These are phyloP conservation scores for Ormyrus pomaceus DNA, from an alignment of 2,888 invertebrate genomes.

Conservation along the genomic window DNA sequence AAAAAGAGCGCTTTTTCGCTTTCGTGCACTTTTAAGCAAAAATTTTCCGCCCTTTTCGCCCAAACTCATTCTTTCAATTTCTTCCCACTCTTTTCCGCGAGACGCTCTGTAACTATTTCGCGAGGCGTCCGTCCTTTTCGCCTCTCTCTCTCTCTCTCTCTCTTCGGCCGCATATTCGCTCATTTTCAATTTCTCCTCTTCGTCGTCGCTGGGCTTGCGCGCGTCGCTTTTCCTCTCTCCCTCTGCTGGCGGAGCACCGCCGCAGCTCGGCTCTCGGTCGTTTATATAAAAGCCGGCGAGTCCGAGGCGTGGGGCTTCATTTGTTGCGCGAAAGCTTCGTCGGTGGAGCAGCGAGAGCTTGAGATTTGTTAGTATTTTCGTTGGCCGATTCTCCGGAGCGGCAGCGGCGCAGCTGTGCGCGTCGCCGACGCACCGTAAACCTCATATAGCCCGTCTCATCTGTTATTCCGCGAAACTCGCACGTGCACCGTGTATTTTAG, in stretches of 20 bases:
- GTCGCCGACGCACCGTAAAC: neutral
- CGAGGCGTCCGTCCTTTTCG: neutral
- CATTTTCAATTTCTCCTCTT: neutral
- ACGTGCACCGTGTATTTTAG: too few species aligned
- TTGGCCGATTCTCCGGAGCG: slow-evolving; percentile 5
- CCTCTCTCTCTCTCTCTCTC: neutral
- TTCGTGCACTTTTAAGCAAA: too few species aligned
- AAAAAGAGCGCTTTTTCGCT: too few species aligned
- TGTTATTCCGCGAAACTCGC: too few species aligned
- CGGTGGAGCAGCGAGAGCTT: neutral
- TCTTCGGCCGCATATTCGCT: neutral
- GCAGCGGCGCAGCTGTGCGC: neutral
- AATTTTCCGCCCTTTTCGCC: too few species aligned
- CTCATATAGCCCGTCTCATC: too few species aligned
- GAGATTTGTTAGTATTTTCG: slow-evolving; percentile 22
- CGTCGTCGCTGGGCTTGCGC: too few species aligned
- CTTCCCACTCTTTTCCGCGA: too few species aligned
- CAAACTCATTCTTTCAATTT: too few species aligned
- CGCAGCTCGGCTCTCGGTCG: neutral
- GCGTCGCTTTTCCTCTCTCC: neutral
- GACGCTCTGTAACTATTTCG: too few species aligned
- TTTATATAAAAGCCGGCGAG: slow-evolving; percentile 38
- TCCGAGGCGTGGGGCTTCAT: slow-evolving; percentile 9
- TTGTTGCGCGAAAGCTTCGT: slow-evolving; percentile 40
- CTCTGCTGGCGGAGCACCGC: neutral